A percentile compares a stretch with the other conserved stretches of the same genome.
Conservation (phyloP, 2,888 invertebrate species). For the Epicampocera succincta region DNA sequence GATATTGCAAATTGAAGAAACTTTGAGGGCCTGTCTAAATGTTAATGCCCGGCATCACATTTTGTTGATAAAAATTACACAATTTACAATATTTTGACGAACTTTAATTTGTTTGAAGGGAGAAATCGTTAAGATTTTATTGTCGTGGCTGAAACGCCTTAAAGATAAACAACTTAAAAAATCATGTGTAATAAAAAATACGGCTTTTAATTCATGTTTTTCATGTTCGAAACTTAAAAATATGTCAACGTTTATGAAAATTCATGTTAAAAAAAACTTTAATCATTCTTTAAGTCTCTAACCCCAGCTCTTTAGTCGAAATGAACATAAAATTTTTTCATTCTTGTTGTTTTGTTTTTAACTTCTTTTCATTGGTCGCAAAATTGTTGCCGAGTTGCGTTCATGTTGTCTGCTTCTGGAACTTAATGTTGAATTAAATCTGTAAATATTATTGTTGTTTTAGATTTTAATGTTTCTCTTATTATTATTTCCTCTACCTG, state of each 20-base stretch:
- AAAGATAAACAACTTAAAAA: conserved; percentile 12
- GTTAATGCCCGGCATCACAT: no score
- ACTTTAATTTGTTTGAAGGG: conserved; percentile 13
- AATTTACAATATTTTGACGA: neutral
- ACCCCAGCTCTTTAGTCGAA: neutral
- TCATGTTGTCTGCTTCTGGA: neutral
- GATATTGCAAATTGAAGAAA: no score
- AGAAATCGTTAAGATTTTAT: conserved; percentile 55
- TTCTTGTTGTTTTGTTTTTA: conserved; percentile 45
- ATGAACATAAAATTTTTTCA: conserved; percentile 55
- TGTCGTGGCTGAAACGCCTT: conserved; percentile 52
- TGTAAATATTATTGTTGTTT: conserved; percentile 35
- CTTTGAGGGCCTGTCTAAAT: no score
- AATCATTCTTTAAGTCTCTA: conserved; percentile 31
- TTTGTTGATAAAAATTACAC: no score
- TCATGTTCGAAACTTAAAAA: conserved; percentile 43
- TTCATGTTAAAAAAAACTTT: conserved; percentile 26
- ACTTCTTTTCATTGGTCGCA: conserved; percentile 8
- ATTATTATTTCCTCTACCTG: conserved; percentile 37
- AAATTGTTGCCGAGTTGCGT: conserved; percentile 21
- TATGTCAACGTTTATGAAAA: conserved; percentile 62
- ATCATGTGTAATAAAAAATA: conserved; percentile 30
- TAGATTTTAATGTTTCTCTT: conserved; percentile 9
- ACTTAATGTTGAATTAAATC: neutral
- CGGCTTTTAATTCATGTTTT: conserved; percentile 46